Percentiles rank a stretch among this genome's conserved stretches.
These are phyloP conservation scores for Cynocephalus volans DNA, from an alignment of 2,113 vertebrate genomes.

Conservation along the genomic window DNA sequence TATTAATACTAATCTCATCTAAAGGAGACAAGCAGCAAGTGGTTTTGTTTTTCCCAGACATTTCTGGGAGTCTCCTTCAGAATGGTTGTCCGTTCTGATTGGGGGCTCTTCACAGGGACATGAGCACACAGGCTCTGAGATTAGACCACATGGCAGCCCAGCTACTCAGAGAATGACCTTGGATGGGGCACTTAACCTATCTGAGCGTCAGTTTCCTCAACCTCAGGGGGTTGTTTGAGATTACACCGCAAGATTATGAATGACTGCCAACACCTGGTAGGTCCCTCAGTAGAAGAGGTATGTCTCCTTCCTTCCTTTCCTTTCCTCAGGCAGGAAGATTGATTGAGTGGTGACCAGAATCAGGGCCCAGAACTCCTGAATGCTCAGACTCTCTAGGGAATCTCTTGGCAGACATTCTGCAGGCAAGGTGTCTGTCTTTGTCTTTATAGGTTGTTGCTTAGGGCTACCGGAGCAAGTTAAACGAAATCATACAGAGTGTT, in stretches of 20 bases:
- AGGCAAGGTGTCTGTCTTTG: background rate
- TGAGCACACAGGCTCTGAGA: background rate
- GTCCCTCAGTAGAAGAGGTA: background rate
- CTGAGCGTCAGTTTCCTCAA: background rate
- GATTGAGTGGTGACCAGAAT: background rate
- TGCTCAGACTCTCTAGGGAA: background rate
- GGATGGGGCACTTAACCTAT: background rate
- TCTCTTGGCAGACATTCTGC: background rate
- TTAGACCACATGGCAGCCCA: background rate
- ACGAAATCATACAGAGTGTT: background rate
- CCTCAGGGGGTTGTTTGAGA: background rate
- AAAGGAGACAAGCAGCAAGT: background rate
- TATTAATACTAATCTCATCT: background rate
- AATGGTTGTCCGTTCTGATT: background rate
- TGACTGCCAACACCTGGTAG: too few relatives aligned
- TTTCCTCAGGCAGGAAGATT: background rate
- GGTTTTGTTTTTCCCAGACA: background rate
- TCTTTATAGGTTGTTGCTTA: background rate
- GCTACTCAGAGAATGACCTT: background rate
- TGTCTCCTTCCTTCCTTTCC: background rate
- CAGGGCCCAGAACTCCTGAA: background rate
- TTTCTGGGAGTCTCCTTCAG: background rate
- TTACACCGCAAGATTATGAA: fast-evolving
- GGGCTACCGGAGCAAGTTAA: background rate
- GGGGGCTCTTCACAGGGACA: background rate